Conservation (phyloP, 2,113 vertebrate species). For the Cardinalis cardinalis region DNA sequence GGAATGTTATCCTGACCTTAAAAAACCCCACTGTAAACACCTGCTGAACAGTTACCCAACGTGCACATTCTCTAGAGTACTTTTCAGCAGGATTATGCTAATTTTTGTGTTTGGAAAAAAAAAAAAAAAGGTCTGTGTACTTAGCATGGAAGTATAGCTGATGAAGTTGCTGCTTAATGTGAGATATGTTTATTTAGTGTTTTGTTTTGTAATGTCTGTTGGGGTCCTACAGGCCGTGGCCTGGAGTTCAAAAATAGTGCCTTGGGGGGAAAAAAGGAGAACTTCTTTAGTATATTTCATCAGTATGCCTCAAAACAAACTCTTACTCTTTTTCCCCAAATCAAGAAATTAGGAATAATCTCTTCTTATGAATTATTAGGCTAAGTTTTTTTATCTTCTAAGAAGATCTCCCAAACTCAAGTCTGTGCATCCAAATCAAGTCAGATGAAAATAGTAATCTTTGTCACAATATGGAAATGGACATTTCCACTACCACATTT, state of each 20-base stretch:
- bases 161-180: neutral
- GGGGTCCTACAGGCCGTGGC: neutral
- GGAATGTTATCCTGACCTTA: neutral
- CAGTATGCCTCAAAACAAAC: neutral
- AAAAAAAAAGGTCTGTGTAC: neutral
- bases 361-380: neutral
- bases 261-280: neutral
- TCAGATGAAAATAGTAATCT: neutral
- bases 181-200: neutral
- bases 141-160: neutral
- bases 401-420: neutral
- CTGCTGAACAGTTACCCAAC: neutral
- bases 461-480: neutral
- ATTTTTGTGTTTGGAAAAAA: neutral
- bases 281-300: neutral
- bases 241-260: neutral
- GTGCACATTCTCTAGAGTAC: neutral
- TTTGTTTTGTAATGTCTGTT: neutral
- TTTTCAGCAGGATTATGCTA: neutral
- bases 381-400: neutral
- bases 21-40: neutral
- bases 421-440: neutral
- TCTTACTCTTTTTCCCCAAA: neutral
- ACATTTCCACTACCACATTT: neutral
- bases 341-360: neutral